These are phyloP conservation scores for Asbolus verrucosus DNA, from an alignment of 1,140 invertebrate genomes.

Conservation along the genomic window DNA sequence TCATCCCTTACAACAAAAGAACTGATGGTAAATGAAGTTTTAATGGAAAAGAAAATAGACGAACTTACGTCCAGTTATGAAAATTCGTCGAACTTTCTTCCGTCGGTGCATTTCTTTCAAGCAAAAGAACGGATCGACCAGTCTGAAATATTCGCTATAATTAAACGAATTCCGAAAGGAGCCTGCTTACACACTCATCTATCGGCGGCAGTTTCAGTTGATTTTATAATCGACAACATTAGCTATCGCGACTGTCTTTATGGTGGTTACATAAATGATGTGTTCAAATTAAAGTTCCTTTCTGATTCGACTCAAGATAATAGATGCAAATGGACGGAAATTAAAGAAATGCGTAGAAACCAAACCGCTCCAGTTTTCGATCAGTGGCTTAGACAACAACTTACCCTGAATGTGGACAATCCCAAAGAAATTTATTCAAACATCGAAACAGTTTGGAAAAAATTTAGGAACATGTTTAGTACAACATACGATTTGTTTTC, in stretches of 20 bases:
- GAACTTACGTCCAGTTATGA: constrained; percentile 65
- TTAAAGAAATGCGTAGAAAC: constrained; percentile 65
- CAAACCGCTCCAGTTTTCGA: constrained; percentile 67
- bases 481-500: constrained; percentile 73
- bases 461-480: constrained; percentile 75
- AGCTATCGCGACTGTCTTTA: constrained; percentile 73
- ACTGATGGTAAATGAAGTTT: constrained; percentile 70
- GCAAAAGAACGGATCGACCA: constrained; percentile 62
- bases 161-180: constrained; percentile 80
- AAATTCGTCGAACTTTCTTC: constrained; percentile 51
- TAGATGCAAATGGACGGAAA: constrained; percentile 68
- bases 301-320: constrained; percentile 62
- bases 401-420: constrained; percentile 73
- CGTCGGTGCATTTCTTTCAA: constrained; percentile 52
- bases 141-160: constrained; percentile 77
- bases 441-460: constrained; percentile 76
- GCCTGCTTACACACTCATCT: constrained; percentile 80
- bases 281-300: constrained; percentile 62
- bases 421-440: constrained; percentile 72
- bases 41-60: constrained; percentile 73
- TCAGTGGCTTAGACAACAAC: constrained; percentile 68
- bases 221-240: constrained; percentile 75
- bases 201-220: constrained; percentile 72
- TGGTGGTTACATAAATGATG: constrained; percentile 68
- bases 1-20: constrained; percentile 72